Base-by-base conservation (phyloP, 2,888 invertebrate species). In the Eucriotettix oculatus region DNA sequence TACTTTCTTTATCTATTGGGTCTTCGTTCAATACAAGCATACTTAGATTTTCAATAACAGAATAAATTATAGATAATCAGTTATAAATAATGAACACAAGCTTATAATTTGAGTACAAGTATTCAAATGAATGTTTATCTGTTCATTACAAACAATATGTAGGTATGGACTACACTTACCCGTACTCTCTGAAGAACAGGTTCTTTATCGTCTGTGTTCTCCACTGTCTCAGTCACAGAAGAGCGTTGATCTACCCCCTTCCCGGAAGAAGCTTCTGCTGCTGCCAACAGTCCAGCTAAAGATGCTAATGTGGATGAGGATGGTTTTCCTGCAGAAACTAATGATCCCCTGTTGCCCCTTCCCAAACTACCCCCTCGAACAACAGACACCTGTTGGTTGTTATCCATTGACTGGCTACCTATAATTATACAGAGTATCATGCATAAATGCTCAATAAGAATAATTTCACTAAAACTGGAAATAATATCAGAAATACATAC, bases 241-340 rank as follows among this genome's bases (percentile, higher is more conserved):
- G 41, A 12, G 14, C 12, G 55, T 12, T 14, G 41, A n/a, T 14
- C n/a, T 12, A 9, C 55, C 10, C 11, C 14, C 11, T 11, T 41
- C 11, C 40, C 40, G n/a, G 55, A 12, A 14, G 55, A 14, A n/a
- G 55, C 55, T 11, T 54, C 59, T 10, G 59, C 59, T 2, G 59
- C 44, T 42, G 61, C 83, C 41, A 87, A 78, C 41, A 92, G 76
- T n/a, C 91, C 92, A 0, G 89, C 87, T 57, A 95, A 76, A 58
- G 88, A 89, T 0, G 87, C 89, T 16, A 94, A 75, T 0, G 90
- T 90, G 0, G 90, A 87, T 54, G 89, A 87, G 0, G 90, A 86
- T 0, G 94, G 94, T 71, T 95, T 95, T 59, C 90, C 90, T 52
- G 88, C 86, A 0, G 89, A 88, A 1, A 87, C 87, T 58, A 91